A percentile compares a stretch with the other conserved stretches of the same genome.
These are phyloP conservation scores for Cygnus buccinator DNA, from an alignment of 2,113 vertebrate species.

Conservation along the genomic window DNA sequence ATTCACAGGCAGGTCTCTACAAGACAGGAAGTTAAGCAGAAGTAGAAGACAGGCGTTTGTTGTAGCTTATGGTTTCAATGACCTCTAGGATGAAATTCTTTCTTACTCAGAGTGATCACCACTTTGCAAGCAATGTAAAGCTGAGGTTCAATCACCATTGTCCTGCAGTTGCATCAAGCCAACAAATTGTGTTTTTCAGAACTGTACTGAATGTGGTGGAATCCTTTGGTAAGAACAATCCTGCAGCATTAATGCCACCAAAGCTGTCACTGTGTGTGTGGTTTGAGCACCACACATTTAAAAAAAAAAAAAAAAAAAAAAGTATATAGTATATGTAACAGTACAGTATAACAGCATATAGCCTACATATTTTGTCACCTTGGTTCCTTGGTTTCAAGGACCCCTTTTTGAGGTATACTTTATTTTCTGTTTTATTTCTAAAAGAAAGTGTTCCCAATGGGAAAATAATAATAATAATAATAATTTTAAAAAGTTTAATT, in stretches of 20 bases:
- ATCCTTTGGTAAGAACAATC: background rate
- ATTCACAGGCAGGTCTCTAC: background rate
- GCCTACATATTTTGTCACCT: background rate
- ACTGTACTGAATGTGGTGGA: accelerated
- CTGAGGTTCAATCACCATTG: background rate
- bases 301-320: background rate
- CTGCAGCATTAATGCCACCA: background rate
- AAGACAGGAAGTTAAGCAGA: background rate
- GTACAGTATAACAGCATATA: background rate
- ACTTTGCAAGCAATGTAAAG: background rate
- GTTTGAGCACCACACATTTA: background rate
- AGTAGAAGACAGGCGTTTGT: background rate
- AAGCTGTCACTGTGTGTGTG: accelerated
- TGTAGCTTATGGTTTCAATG: background rate
- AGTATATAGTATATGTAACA: too few relatives aligned
- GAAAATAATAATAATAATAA: background rate
- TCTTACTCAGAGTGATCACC: background rate
- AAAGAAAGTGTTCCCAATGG: background rate
- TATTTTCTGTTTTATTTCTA: background rate
- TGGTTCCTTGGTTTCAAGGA: background rate
- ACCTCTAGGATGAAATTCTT: background rate
- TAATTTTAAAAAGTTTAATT: background rate
- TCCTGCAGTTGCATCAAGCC: background rate
- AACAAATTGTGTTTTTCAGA: background rate
- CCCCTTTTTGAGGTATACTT: background rate